Evolutionary conservation across 2,888 invertebrate species (phyloP).

Genomic region (Eupithecia inturbata): DNA sequence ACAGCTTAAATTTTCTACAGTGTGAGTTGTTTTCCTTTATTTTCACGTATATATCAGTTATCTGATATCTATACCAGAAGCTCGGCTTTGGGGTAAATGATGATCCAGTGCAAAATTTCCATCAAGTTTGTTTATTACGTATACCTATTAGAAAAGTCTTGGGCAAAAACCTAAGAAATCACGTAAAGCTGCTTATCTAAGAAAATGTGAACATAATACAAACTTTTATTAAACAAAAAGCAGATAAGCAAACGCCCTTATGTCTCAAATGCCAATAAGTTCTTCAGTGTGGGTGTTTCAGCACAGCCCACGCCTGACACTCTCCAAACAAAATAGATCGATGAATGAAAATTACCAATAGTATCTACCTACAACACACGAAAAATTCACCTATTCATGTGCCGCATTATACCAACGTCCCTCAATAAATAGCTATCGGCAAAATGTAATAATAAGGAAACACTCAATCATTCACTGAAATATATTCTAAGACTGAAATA

Average conservation of each 20-base stretch:
- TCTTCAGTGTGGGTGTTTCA: slow-evolving; percentile 61
- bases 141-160: neutral
- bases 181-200: neutral
- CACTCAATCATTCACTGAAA: slow-evolving; percentile 5
- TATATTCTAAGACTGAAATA: too few relatives aligned
- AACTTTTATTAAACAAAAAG: slow-evolving; percentile 49
- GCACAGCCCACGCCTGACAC: slow-evolving; percentile 48
- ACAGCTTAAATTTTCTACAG: neutral
- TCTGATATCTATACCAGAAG: neutral
- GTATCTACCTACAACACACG: neutral
- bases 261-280: slow-evolving; percentile 65
- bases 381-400: neutral
- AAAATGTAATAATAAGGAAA: neutral
- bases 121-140: neutral
- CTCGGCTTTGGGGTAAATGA: too few relatives aligned
- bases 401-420: neutral
- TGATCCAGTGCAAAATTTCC: neutral
- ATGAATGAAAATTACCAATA: slow-evolving; percentile 6
- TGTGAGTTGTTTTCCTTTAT: neutral
- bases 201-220: slow-evolving; percentile 17
- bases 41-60: neutral
- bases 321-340: neutral
- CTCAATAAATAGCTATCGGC: neutral
- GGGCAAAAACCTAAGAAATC: neutral
- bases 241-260: slow-evolving; percentile 60